A percentile compares a stretch with the other conserved stretches of the same genome.
Evolutionary conservation across 2,797 vertebrate species (phyloP).

Genomic region (Benthosema pterotum): DNA sequence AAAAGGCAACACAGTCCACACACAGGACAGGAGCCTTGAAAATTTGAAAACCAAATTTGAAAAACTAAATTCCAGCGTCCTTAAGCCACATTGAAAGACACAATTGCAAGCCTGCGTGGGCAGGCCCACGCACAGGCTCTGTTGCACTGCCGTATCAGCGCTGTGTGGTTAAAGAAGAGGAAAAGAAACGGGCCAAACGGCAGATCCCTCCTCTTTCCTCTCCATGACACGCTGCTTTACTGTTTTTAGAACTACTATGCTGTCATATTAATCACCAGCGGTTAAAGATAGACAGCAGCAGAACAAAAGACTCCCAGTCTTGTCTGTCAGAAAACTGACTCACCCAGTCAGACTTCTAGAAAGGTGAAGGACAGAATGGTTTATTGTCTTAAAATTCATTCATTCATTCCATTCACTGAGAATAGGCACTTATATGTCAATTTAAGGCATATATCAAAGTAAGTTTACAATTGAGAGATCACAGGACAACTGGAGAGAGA

Average conservation of each 20-base stretch:
- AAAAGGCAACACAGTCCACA: too few relatives aligned
- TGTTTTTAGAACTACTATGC: constrained; percentile 28
- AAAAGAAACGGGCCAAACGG: constrained; percentile 37
- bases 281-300: constrained; percentile 54
- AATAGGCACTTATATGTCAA: too few relatives aligned
- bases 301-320: constrained; percentile 28
- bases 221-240: constrained; percentile 29
- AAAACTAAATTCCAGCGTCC: constrained; percentile 16
- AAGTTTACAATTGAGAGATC: too few relatives aligned
- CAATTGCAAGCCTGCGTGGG: background rate
- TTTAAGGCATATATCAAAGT: too few relatives aligned
- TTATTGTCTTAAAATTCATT: background rate
- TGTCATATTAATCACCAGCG: constrained; percentile 29
- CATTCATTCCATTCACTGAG: too few relatives aligned
- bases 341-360: background rate
- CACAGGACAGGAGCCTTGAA: too few relatives aligned
- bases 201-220: constrained; percentile 52
- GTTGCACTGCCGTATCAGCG: background rate
- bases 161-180: constrained; percentile 52
- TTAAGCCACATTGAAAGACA: background rate
- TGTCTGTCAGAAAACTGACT: background rate
- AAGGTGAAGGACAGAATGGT: background rate
- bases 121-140: background rate
- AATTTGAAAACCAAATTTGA: background rate
- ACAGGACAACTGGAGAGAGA: too few relatives aligned